These are phyloP conservation scores for Parochlus steinenii DNA, from an alignment of 2,888 invertebrate species.

Conservation along the genomic window DNA sequence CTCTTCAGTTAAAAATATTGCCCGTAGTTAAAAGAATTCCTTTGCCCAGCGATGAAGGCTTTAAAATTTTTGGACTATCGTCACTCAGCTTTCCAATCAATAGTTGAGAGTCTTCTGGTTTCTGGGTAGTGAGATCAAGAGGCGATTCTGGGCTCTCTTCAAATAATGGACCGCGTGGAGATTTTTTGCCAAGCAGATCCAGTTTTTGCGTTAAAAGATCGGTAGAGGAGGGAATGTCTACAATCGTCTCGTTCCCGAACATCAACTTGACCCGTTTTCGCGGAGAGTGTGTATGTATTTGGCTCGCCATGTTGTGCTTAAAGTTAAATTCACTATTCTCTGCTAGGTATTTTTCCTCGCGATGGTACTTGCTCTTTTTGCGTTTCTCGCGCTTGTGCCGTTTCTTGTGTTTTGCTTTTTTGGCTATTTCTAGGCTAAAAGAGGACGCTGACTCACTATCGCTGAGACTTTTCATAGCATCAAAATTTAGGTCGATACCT, in stretches of 20 bases:
- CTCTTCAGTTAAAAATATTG: no score
- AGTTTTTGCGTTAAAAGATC: no score
- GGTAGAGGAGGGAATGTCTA: constrained; percentile 11
- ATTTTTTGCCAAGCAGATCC: no score
- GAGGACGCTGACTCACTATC: constrained; percentile 6
- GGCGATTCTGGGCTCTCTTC: no score
- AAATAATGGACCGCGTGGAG: no score
- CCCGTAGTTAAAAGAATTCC: no score
- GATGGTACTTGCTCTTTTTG: constrained; percentile 7
- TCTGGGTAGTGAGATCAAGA: no score
- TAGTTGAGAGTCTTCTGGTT: no score
- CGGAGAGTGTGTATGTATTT: constrained; percentile 25
- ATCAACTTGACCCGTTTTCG: constrained; percentile 34
- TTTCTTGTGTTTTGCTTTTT: constrained; percentile 34
- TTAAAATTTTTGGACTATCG: no score
- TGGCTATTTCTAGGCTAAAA: constrained; percentile 14
- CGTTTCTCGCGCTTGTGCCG: constrained; percentile 38
- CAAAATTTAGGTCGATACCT: constrained; percentile 49
- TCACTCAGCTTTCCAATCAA: no score
- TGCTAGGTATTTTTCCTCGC: constrained; percentile 17
- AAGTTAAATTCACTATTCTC: constrained; percentile 13
- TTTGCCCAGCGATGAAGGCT: no score
- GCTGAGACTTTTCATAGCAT: not conserved
- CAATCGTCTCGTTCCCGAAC: constrained; percentile 29
- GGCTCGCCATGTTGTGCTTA: not conserved